Base-by-base conservation (phyloP, 2,113 vertebrate genomes). In the Noctilio leporinus region DNA sequence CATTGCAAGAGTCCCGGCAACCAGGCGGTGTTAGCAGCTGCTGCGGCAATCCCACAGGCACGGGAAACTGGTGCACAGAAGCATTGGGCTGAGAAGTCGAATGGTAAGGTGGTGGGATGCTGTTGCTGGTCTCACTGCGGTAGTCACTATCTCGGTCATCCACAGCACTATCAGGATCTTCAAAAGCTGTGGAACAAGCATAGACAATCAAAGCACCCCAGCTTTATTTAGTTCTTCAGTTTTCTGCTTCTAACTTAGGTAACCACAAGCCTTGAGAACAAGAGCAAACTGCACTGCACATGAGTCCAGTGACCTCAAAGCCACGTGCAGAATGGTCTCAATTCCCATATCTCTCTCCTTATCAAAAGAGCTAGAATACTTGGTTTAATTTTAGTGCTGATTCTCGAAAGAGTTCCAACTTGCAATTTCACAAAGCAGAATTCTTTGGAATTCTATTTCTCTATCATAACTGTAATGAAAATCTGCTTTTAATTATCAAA, bases 141-240 rank as follows among this genome's bases (percentile, higher is more conserved):
- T 99, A 99, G 98, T 99, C 99, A 4, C 99, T 99, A 95, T 99
- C 99, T 85, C 99, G 98, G 97, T 99, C 99, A 55, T 99, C 99
- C 15, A 99, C 98, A 0, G 99, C 99, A 77, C 99, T 99, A 97
- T 99, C 99, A 53, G 98, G 98, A 78, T 99, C 99, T 97, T 99
- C 99, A 85, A 99, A 98, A 59, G 99, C 99, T 99, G 96, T 73
- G 77, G 95, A 97, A 98, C 19, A 98, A 97, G 93, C 96, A 80
- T 9, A 78, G 90, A 90, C 92, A 94, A 57, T 81, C 70, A 89
- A 11, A 40, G 69, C 24, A 94, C 17, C 6, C 59, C 53, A 53
- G 38, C 5, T 55, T 43, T 30, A 67, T 8, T 14, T 17, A 9
- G n/a, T 51, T 49, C 17, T 83, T 78, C 5, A 75, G 24, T 20